Base-by-base conservation (phyloP, 2,888 invertebrate species). In the Eupithecia pulchellata region DNA sequence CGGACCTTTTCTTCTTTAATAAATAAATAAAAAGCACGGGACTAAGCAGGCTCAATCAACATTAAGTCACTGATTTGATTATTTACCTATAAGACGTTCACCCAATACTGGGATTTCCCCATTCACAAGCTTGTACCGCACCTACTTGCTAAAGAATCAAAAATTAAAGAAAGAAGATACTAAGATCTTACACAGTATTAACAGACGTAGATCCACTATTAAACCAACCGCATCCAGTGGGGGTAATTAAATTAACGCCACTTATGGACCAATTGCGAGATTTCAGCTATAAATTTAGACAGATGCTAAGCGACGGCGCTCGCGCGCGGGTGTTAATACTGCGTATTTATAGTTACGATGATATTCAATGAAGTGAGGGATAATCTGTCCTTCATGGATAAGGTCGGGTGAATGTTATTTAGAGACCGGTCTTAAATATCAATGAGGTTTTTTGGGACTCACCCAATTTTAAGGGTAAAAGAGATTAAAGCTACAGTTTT, bases 181-280 rank as follows among this genome's bases (percentile, higher is more conserved):
- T 14, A 3, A n/a, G 13, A 52, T 25, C 29, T 29, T 57, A 57
- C 14, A 71, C 62, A 20, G 68, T 63, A 29, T 64, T 47, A 52
- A 66, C 34, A 67, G 47, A 58, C 34, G 34, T 64, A 70, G 17
- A 64, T 64, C 64, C 61, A 69, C 69, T 66, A 63, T 69, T 64
- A 67, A 79, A 84, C 86, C 80, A 72, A 80, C 81, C 76, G 81
- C 82, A 70, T 79, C 83, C 73, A 64, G 75, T 77, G 76, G 84
- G 77, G 79, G 82, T 90, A 86, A 92, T 92, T 91, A 84, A 91
- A 92, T 93, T 91, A 92, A 89, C 90, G 86, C 88, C 85, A 86
- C 85, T 91, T 89, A 89, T 80, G 84, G 82, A 84, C 87, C 88
- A 91, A 88, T 91, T 91, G 90, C 81, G 86, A 89, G 91, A 93